Evolutionary conservation across 2,797 vertebrate genomes (phyloP).

Genomic region (Sebastes goodei): DNA sequence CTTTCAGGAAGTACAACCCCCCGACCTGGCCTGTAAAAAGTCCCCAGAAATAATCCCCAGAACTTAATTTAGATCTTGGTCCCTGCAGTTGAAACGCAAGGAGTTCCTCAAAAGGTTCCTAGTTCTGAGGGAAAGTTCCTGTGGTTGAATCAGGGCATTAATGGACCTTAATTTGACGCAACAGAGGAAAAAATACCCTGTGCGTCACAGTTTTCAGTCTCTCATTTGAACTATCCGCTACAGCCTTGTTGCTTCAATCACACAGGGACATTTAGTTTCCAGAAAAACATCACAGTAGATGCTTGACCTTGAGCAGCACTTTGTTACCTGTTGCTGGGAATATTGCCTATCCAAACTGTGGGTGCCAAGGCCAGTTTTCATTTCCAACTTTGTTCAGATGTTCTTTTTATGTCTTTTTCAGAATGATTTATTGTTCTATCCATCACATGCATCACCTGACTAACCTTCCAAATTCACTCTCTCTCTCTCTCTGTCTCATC

Average conservation of each 20-base stretch:
- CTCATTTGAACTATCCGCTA: not conserved
- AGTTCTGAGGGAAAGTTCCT: no score
- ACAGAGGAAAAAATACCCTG: not conserved
- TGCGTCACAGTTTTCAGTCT: not conserved
- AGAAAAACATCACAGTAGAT: not conserved
- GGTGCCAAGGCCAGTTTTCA: not conserved
- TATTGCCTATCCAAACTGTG: not conserved
- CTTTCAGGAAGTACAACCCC: no score
- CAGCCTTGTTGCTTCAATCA: not conserved
- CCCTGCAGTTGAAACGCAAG: no score
- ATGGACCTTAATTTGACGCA: not conserved
- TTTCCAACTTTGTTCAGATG: not conserved
- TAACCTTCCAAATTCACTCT: not conserved
- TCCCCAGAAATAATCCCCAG: no score
- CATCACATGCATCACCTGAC: conserved; percentile 23
- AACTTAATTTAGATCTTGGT: no score
- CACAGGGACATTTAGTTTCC: not conserved
- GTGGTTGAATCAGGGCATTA: not conserved
- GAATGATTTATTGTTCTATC: not conserved
- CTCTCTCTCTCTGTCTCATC: conserved; percentile 31
- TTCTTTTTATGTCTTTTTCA: not conserved
- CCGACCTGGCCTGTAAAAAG: no score
- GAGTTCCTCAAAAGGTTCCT: no score
- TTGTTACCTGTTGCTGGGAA: conserved; percentile 46
- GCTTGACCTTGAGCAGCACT: conserved; percentile 30